Conservation (phyloP, 2,888 invertebrate species). For the Sarcophaga caerulescens region DNA sequence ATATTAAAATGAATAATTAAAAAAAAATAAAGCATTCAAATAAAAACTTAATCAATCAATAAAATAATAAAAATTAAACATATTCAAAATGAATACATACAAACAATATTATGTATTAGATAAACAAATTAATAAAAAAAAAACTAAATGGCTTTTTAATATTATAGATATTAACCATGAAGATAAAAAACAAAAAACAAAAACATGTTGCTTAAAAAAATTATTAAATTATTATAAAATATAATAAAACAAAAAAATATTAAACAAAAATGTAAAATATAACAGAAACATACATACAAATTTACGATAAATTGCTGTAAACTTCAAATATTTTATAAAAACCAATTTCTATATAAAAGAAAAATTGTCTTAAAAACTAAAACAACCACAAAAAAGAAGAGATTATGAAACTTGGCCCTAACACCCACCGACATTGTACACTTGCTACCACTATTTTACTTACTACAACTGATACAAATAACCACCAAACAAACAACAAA, state of each 20-base stretch:
- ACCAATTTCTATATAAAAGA: neutral
- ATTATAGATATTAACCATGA: neutral
- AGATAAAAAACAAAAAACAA: neutral
- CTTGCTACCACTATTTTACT: slow-evolving; percentile 24
- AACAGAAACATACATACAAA: slow-evolving; percentile 34
- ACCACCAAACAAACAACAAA: neutral
- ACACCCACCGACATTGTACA: slow-evolving; percentile 68
- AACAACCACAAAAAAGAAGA: neutral
- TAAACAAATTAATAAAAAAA: slow-evolving; percentile 7
- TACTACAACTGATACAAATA: slow-evolving; percentile 35
- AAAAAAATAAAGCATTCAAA: slow-evolving; percentile 32
- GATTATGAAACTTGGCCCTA: slow-evolving; percentile 25
- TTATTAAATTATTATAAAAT: neutral
- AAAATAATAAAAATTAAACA: neutral
- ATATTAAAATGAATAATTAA: slow-evolving; percentile 6
- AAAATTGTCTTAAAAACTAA: neutral
- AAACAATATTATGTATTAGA: neutral
- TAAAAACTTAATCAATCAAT: neutral
- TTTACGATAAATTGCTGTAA: neutral
- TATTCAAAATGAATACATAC: slow-evolving; percentile 11
- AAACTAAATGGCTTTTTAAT: slow-evolving; percentile 45
- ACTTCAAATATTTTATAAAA: slow-evolving; percentile 17
- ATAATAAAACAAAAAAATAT: slow-evolving; percentile 15
- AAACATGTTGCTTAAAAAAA: slow-evolving; percentile 41
- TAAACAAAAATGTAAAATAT: slow-evolving; percentile 9